These are phyloP conservation scores for Amphiprion percula DNA, from an alignment of 2,113 vertebrate species.

Conservation along the genomic window DNA sequence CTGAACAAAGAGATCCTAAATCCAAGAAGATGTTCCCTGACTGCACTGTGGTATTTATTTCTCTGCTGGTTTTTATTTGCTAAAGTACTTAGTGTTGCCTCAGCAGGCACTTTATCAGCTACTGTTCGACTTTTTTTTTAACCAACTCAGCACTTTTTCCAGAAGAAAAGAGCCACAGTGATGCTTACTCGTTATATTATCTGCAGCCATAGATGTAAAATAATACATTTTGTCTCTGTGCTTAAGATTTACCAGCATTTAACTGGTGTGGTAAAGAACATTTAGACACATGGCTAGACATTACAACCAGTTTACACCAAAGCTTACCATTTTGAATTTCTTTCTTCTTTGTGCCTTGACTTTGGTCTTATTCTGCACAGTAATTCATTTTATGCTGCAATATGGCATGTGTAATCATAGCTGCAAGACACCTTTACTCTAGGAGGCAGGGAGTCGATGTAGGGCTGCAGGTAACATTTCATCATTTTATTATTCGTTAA, in stretches of 20 bases:
- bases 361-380: conserved; percentile 12
- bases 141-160: neutral
- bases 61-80: neutral
- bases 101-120: neutral
- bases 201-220: neutral
- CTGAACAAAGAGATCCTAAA: neutral
- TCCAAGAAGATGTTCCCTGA: neutral
- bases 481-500: too few species aligned
- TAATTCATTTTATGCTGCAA: conserved; percentile 11
- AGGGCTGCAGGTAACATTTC: too few species aligned
- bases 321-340: conserved; percentile 10
- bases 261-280: neutral
- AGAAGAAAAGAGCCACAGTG: neutral
- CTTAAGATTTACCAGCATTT: conserved; percentile 5
- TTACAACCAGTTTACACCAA: conserved; percentile 32
- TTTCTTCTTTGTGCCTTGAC: conserved; percentile 56
- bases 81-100: neutral
- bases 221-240: neutral
- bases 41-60: neutral
- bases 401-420: conserved; percentile 1
- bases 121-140: neutral
- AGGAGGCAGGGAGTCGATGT: neutral
- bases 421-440: conserved; percentile 16
- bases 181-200: neutral
- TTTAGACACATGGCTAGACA: conserved; percentile 7